These are phyloP conservation scores for Scaptodrosophila lebanonensis DNA, from an alignment of 1,140 invertebrate species.

Conservation along the genomic window DNA sequence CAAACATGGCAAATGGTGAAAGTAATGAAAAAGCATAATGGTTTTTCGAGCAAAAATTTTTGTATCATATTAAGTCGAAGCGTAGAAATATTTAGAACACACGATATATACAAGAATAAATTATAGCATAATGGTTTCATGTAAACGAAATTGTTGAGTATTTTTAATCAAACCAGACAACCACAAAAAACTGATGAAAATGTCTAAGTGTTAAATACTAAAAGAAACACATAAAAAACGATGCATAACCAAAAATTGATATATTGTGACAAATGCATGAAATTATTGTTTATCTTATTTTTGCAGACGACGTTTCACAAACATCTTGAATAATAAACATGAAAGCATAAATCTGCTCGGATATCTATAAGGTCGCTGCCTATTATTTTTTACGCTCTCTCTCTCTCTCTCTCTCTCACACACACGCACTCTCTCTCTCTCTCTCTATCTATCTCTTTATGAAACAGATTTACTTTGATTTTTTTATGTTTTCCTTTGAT, in stretches of 20 bases:
- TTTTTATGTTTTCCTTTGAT: no score
- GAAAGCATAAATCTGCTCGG: no score
- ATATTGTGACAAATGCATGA: conserved; percentile 6
- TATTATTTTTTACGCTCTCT: no score
- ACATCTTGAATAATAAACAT: no score
- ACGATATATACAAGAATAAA: conserved; percentile 49
- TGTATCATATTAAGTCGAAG: conserved; percentile 38
- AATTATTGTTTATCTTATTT: no score
- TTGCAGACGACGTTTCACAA: no score
- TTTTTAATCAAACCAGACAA: conserved; percentile 55
- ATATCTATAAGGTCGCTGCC: no score
- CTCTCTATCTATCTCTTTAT: no score
- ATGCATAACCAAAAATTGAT: conserved; percentile 29
- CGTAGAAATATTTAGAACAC: conserved; percentile 48
- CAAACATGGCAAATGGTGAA: conserved; percentile 69
- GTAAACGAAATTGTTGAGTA: conserved; percentile 72
- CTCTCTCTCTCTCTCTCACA: no score
- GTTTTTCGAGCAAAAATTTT: conserved; percentile 34
- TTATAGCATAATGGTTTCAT: conserved; percentile 73
- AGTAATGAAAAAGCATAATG: conserved; percentile 34
- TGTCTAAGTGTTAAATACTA: conserved; percentile 3
- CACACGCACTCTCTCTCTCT: no score
- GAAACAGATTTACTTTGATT: no score
- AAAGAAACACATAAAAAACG: conserved; percentile 19
- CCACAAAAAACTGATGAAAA: conserved; percentile 11